Evolutionary conservation across 2,888 invertebrate genomes (phyloP).

Genomic region (Machimus rusticus): DNA sequence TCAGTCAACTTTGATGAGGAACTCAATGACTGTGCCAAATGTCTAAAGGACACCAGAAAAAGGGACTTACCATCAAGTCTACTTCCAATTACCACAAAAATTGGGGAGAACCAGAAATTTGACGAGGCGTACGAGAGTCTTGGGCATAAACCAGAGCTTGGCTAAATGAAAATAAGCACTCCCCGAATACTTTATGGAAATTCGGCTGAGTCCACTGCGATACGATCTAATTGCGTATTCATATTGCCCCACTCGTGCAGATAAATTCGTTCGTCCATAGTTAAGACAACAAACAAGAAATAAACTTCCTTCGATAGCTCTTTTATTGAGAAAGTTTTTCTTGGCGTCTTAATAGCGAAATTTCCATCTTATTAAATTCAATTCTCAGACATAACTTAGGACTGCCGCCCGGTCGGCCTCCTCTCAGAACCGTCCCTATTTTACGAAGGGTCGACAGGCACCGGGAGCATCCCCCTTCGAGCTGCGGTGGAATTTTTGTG

Average conservation of each 20-base stretch:
- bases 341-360: constrained; percentile 8
- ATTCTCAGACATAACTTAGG: constrained; percentile 5
- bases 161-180: neutral
- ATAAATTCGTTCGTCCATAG: neutral
- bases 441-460: neutral
- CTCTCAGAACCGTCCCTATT: neutral
- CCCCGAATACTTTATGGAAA: neutral
- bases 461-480: neutral
- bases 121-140: neutral
- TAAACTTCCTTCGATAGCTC: constrained; percentile 14
- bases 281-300: constrained; percentile 31
- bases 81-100: neutral
- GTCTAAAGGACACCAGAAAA: neutral
- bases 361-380: constrained; percentile 35
- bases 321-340: constrained; percentile 29
- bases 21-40: neutral
- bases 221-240: constrained; percentile 27
- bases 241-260: neutral
- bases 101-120: neutral
- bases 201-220: neutral
- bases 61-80: neutral
- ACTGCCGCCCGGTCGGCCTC: neutral
- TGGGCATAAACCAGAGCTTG: neutral
- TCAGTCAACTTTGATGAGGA: neutral
- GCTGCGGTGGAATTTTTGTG: neutral